A percentile compares a stretch with the other conserved stretches of the same genome.
These are phyloP conservation scores for Aphyosemion australe DNA, from an alignment of 2,113 vertebrate species.

Conservation along the genomic window DNA sequence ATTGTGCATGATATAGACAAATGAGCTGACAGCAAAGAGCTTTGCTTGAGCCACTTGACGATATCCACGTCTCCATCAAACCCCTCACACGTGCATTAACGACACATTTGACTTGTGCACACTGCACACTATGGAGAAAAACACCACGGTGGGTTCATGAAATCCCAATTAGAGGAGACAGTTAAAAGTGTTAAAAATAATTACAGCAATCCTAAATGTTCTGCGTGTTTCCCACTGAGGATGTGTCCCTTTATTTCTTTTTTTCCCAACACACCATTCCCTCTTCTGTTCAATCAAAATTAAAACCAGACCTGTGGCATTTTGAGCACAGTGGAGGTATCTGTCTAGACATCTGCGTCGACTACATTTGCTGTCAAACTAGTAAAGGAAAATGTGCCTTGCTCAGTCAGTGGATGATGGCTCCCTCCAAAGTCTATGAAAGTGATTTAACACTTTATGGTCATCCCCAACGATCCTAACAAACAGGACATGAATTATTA, in stretches of 20 bases:
- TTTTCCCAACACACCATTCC: slow-evolving; percentile 20
- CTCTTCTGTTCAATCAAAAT: slow-evolving; percentile 46
- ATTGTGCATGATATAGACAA: slow-evolving; percentile 70
- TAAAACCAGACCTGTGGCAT: slow-evolving; percentile 25
- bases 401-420: not conserved
- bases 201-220: slow-evolving; percentile 45
- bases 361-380: not conserved
- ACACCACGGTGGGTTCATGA: slow-evolving; percentile 51
- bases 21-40: slow-evolving; percentile 66
- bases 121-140: slow-evolving; percentile 60
- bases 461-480: too few species aligned
- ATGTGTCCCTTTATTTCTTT: not conserved
- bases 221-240: slow-evolving; percentile 33
- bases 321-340: not conserved
- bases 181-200: slow-evolving; percentile 54
- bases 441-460: not conserved
- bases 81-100: slow-evolving; percentile 15
- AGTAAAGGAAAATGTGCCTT: slow-evolving; percentile 4
- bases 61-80: slow-evolving; percentile 45
- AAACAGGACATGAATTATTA: too few species aligned
- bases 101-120: slow-evolving; percentile 47
- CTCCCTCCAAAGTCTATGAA: not conserved
- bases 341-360: slow-evolving; percentile 4
- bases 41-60: slow-evolving; percentile 62
- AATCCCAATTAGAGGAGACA: slow-evolving; percentile 63